Base-by-base conservation (phyloP, 2,113 vertebrate species). In the Oryzias celebensis region DNA sequence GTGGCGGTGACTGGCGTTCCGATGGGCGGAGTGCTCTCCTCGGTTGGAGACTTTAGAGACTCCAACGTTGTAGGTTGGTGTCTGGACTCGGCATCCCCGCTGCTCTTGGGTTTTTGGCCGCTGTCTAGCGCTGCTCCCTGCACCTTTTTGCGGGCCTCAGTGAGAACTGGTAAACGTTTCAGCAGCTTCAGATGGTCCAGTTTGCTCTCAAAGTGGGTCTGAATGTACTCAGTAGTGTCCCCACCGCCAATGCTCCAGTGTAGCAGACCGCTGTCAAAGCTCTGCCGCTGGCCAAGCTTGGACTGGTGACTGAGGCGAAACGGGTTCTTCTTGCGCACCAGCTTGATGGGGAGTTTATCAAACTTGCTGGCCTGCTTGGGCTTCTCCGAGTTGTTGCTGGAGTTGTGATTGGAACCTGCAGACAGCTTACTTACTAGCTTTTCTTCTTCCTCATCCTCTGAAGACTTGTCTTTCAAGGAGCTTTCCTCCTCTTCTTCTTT, bases 201-300 rank as follows among this genome's bases (percentile, higher is more conserved):
- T 71, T 90, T 94, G 88, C 95, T 96, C 89, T 99, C 97, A 12
- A 99, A 98, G 91, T 98, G 95, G 76, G 97, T 98, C 89, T 98
- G 97, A 81, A 99, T 99, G 87, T 99, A 97, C 79, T 98, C 96
- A 4, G 97, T 99, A 80, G 96, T 98, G 76, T 98, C 97, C 0
- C 97, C 97, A 3, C 97, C 97, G 17, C 97, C 97, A 14, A 97
- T 94, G 83, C 95, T 94, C 97, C 97, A 98, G 90, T 99, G 97
- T 78, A 97, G 88, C 71, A 98, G 89, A 55, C 97, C 97, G 15
- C 97, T 98, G 68, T 98, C 93, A 1, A 99, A 99, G 86, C 94
- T 93, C 91, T 98, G 96, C 57, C 94, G 91, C n/a, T 93, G 93
- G 49, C 96, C 95, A 62, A 95, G 80, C 87, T 94, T 94, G 88